These are phyloP conservation scores for Ataeniobius toweri DNA, from an alignment of 2,797 vertebrate genomes.

Conservation along the genomic window DNA sequence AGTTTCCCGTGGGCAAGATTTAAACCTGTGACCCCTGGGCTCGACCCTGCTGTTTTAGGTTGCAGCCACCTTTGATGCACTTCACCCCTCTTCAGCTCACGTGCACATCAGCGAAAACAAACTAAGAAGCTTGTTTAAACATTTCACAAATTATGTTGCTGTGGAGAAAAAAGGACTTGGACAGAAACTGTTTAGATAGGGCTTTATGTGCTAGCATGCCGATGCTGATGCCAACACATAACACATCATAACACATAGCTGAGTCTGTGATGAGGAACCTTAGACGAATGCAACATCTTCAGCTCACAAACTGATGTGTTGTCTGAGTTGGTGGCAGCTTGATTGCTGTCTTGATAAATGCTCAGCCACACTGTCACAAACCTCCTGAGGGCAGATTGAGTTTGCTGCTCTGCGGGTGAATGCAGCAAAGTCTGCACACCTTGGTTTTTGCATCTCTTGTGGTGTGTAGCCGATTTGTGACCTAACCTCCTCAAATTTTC, in stretches of 20 bases:
- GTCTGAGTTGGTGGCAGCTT: conserved; percentile 26
- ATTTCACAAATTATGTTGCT: conserved; percentile 25
- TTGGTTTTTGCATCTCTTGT: conserved; percentile 57
- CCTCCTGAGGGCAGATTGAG: conserved; percentile 10
- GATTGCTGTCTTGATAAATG: conserved; percentile 44
- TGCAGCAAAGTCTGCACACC: conserved; percentile 54
- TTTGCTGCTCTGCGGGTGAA: conserved; percentile 49
- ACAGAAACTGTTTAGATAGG: conserved; percentile 37
- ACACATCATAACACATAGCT: conserved; percentile 11
- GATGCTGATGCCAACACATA: background rate
- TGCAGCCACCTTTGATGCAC: conserved; percentile 70
- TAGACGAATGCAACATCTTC: conserved; percentile 1
- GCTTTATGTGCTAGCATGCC: conserved; percentile 5
- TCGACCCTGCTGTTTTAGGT: conserved; percentile 63
- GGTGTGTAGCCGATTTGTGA: conserved; percentile 58
- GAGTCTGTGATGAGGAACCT: background rate
- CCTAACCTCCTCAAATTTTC: conserved; percentile 41
- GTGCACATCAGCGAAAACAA: conserved; percentile 30
- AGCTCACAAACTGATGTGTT: background rate
- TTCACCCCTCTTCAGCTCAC: conserved; percentile 23
- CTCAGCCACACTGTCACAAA: conserved; percentile 23
- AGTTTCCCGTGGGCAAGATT: conserved; percentile 71
- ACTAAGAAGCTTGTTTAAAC: conserved; percentile 29
- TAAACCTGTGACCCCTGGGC: conserved; percentile 69
- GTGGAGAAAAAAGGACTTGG: conserved; percentile 24